Evolutionary conservation across 2,888 invertebrate genomes (phyloP).

Genomic region (Capitulum mitella): DNA sequence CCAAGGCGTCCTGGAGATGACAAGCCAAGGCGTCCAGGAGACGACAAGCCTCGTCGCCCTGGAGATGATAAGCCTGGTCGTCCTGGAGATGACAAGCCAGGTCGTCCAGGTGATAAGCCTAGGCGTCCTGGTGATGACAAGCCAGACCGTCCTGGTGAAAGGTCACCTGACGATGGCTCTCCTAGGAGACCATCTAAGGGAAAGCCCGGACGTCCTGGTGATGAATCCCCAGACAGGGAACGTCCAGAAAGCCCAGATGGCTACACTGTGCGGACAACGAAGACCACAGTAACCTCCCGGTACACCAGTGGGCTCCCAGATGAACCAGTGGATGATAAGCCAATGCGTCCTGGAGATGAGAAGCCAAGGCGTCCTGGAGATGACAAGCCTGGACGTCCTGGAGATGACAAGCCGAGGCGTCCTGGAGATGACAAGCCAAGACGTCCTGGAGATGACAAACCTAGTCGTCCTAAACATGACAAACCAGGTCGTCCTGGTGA

Average conservation of each 20-base stretch:
- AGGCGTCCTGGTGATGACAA: background rate
- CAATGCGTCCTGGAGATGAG: background rate
- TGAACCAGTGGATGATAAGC: background rate
- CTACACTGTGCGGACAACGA: background rate
- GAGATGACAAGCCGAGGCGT: background rate
- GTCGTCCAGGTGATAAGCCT: too few relatives aligned
- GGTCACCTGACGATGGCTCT: background rate
- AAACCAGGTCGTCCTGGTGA: background rate
- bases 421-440: background rate
- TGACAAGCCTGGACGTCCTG: background rate
- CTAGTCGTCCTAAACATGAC: background rate
- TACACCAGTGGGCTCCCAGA: background rate
- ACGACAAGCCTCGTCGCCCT: background rate
- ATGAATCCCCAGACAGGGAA: background rate
- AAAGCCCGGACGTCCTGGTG: background rate
- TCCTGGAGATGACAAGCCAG: background rate
- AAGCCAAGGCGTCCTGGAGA: background rate
- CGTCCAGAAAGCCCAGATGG: background rate
- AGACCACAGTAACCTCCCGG: background rate
- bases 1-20: background rate
- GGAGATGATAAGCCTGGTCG: background rate
- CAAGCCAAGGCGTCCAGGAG: background rate
- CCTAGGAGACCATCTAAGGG: background rate
- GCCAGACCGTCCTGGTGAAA: background rate
- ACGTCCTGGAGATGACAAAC: background rate